Percentiles rank a stretch among this genome's conserved stretches.
These are phyloP conservation scores for Catamblyrhynchus diadema DNA, from an alignment of 2,797 vertebrate species.

Conservation along the genomic window DNA sequence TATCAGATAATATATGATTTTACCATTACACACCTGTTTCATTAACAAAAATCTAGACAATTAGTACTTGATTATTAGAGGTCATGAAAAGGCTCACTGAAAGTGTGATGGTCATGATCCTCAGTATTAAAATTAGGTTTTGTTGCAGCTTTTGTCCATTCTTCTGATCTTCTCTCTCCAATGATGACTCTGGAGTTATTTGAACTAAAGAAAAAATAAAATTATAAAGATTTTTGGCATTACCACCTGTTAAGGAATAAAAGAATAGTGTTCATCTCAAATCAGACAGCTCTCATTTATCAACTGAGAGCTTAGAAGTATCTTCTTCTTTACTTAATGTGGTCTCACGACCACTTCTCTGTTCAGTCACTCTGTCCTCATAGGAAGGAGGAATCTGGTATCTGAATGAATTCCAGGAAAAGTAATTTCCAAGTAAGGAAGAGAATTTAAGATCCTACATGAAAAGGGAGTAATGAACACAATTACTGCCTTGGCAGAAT, in stretches of 20 bases:
- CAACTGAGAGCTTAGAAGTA: not conserved
- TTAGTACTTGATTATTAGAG: not conserved
- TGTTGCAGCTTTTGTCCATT: not conserved
- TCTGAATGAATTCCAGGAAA: not conserved
- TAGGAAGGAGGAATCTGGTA: not conserved
- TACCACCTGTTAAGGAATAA: not conserved
- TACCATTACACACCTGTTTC: not conserved
- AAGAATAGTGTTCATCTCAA: too few relatives aligned
- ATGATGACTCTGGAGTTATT: not conserved
- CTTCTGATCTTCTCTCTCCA: not conserved
- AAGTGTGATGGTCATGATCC: not conserved
- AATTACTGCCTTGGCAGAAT: not conserved
- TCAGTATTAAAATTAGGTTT: not conserved
- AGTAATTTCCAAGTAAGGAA: not conserved
- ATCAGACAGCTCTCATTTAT: not conserved
- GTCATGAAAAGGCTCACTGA: not conserved
- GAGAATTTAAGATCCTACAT: not conserved
- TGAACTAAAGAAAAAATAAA: not conserved
- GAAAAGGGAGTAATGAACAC: not conserved
- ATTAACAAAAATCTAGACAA: not conserved
- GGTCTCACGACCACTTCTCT: accelerated
- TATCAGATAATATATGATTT: not conserved
- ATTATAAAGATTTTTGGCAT: not conserved
- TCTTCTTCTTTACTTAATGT: not conserved
- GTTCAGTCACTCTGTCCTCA: not conserved